phyloP scores from a whole-genome alignment of 1,140 invertebrate species.

The Coenobita brevimanus region DNA sequence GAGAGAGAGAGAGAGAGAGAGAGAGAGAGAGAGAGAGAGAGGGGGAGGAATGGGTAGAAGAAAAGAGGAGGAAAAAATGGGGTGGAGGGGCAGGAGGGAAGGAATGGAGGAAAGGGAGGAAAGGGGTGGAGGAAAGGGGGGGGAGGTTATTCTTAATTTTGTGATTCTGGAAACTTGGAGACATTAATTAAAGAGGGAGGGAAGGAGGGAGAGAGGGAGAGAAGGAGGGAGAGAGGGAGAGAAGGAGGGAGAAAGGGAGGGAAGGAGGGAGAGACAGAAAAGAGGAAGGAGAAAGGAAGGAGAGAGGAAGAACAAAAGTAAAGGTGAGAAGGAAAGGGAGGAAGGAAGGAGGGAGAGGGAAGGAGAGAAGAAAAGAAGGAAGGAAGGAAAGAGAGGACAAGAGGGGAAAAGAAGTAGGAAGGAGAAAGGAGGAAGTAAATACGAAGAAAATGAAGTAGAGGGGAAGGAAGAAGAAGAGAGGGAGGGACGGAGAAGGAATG shows the following conservation, averaged over 20 bases:
- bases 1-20: constrained; percentile 14
- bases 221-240: background rate
- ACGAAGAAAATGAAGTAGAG: background rate
- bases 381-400: too few species aligned
- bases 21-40: constrained; percentile 20
- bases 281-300: background rate
- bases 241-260: background rate
- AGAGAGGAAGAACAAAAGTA: background rate
- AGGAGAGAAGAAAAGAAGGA: background rate
- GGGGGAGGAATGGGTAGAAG: background rate
- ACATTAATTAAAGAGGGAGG: background rate
- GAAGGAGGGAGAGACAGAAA: background rate
- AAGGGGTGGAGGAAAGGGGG: background rate
- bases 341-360: background rate
- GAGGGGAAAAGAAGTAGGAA: background rate
- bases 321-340: background rate
- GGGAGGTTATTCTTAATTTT: too few species aligned
- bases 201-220: background rate
- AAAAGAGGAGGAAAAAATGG: background rate
- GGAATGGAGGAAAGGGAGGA: background rate
- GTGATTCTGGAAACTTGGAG: too few species aligned
- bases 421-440: background rate
- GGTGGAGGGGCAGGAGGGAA: background rate
- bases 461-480: background rate
- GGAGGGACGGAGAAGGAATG: too few species aligned